Conservation (phyloP, 2,113 vertebrate genomes). For the Bubo scandiacus region DNA sequence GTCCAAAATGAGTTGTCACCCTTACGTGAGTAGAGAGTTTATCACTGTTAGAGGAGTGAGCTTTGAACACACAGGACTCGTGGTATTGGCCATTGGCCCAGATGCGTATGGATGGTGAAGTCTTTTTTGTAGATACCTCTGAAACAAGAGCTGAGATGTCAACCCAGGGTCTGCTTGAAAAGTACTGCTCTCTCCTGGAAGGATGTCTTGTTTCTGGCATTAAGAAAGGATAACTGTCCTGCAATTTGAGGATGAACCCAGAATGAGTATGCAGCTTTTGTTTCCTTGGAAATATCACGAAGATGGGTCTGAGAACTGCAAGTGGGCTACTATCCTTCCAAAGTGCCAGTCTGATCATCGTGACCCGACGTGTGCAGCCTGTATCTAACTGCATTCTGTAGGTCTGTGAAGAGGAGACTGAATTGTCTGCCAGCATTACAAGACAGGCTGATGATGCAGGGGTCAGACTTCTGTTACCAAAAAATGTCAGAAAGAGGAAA, state of each 20-base stretch:
- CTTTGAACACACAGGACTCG: background rate
- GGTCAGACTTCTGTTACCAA: background rate
- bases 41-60: background rate
- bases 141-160: background rate
- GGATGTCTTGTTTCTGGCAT: background rate
- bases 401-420: background rate
- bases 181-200: background rate
- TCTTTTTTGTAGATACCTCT: background rate
- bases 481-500: background rate
- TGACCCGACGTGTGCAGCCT: background rate
- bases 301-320: background rate
- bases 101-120: background rate
- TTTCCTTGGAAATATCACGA: background rate
- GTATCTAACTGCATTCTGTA: background rate
- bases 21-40: background rate
- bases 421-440: background rate
- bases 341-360: background rate
- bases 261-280: background rate
- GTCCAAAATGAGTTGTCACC: background rate
- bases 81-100: background rate
- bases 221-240: background rate
- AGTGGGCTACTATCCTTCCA: background rate
- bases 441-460: background rate
- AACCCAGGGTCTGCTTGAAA: background rate
- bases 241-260: background rate